phyloP scores from a whole-genome alignment of 2,113 vertebrate genomes.

The Origma solitaria region DNA sequence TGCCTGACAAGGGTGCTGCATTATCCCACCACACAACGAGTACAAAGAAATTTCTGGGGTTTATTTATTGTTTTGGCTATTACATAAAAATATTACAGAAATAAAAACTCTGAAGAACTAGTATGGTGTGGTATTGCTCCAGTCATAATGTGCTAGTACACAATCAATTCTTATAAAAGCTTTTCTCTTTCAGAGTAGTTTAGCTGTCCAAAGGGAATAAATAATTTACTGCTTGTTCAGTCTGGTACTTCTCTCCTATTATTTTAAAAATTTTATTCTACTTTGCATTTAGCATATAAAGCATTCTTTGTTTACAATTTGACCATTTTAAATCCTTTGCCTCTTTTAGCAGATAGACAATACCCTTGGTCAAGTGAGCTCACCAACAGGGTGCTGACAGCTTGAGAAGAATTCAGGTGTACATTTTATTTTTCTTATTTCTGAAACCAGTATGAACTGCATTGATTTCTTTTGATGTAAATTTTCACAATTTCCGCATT shows the following conservation, averaged over 20 bases:
- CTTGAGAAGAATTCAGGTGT: neutral
- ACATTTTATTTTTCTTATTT: neutral
- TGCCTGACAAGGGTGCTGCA: slow-evolving; percentile 59
- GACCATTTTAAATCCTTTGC: neutral
- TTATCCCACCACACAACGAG: slow-evolving; percentile 51
- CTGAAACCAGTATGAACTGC: neutral
- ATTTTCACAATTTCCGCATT: neutral
- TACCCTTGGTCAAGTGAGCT: neutral
- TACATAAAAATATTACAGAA: slow-evolving; percentile 74
- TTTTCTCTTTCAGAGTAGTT: slow-evolving; percentile 62
- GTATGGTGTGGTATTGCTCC: slow-evolving; percentile 57
- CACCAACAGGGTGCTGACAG: neutral
- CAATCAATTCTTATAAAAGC: slow-evolving; percentile 71
- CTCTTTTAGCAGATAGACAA: neutral
- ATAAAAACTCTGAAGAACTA: slow-evolving; percentile 69
- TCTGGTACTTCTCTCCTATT: slow-evolving; percentile 56
- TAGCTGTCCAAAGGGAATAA: slow-evolving; percentile 68
- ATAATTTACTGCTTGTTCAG: slow-evolving; percentile 71
- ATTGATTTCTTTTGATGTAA: neutral
- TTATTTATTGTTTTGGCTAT: slow-evolving; percentile 70
- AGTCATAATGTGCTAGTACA: slow-evolving; percentile 58
- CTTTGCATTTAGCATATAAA: slow-evolving; percentile 40
- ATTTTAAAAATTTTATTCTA: slow-evolving; percentile 53
- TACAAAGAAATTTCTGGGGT: slow-evolving; percentile 48
- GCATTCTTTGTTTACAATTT: slow-evolving; percentile 9